Conservation (phyloP, 2,888 invertebrate genomes). For the Ypsolopha sequella region DNA sequence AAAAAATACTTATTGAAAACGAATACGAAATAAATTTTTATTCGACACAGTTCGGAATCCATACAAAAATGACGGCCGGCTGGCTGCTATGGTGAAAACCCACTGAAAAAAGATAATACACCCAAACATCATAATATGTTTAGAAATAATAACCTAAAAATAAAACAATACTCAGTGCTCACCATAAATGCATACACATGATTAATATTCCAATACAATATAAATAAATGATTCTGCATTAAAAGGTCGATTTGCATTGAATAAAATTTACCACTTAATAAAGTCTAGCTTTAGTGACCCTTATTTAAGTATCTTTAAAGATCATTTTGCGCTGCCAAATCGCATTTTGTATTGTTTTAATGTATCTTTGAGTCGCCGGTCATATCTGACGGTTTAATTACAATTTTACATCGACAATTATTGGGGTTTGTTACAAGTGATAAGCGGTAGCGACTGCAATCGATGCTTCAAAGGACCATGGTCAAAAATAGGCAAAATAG, state of each 20-base stretch:
- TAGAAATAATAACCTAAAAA: too few relatives aligned
- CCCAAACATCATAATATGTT: too few relatives aligned
- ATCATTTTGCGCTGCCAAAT: background rate
- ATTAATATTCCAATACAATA: background rate
- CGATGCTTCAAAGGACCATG: too few relatives aligned
- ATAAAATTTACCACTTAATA: background rate
- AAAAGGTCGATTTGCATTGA: background rate
- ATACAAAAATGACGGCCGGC: too few relatives aligned
- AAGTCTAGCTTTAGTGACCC: background rate
- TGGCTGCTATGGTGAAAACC: too few relatives aligned
- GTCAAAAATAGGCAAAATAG: too few relatives aligned
- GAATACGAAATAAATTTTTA: too few relatives aligned
- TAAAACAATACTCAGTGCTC: background rate
- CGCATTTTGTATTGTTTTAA: background rate
- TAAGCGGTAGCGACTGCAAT: slow-evolving; percentile 7
- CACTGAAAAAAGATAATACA: too few relatives aligned
- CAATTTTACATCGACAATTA: slow-evolving; percentile 36
- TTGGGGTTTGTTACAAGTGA: slow-evolving; percentile 16
- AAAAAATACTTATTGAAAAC: too few relatives aligned
- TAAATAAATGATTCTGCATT: background rate
- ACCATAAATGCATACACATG: slow-evolving; percentile 8
- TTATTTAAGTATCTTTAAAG: background rate
- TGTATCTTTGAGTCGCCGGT: slow-evolving; percentile 11
- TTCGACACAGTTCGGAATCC: too few relatives aligned
- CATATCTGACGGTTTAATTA: slow-evolving; percentile 65